Evolutionary conservation across 2,888 invertebrate species (phyloP).

Genomic region (Gandaritis pyraliata): DNA sequence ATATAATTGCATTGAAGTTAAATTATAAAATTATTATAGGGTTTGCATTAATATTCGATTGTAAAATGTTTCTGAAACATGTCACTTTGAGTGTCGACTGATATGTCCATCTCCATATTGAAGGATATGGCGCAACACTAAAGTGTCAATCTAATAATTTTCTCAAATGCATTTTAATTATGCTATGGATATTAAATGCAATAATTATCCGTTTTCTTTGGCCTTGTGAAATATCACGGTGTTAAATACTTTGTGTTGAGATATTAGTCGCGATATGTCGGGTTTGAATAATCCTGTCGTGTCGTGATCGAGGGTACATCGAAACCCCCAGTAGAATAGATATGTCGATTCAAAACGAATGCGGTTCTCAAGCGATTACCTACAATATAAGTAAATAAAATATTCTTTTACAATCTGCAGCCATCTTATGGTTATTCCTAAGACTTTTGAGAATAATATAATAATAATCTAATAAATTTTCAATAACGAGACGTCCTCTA

Average conservation of each 20-base stretch:
- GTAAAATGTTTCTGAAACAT: conserved; percentile 43
- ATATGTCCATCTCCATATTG: conserved; percentile 54
- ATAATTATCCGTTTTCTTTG: conserved; percentile 73
- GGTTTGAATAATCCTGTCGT: conserved; percentile 37
- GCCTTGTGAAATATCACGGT: conserved; percentile 82
- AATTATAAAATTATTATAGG: conserved; percentile 33
- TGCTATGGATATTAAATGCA: conserved; percentile 71
- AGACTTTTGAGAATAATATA: conserved; percentile 75
- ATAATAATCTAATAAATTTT: conserved; percentile 84
- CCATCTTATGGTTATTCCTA: conserved; percentile 83
- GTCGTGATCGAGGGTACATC: conserved; percentile 5
- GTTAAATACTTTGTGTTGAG: conserved; percentile 70
- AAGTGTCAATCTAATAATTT: conserved; percentile 36
- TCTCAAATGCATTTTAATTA: conserved; percentile 32
- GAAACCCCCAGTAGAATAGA: conserved; percentile 66
- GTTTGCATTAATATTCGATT: conserved; percentile 51
- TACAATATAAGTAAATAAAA: conserved; percentile 81
- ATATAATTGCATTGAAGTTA: conserved; percentile 47
- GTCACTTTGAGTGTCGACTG: conserved; percentile 61
- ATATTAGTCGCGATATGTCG: conserved; percentile 78
- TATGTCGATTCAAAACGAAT: conserved; percentile 71
- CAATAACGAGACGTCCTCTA: conserved; percentile 82
- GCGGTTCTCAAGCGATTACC: conserved; percentile 75
- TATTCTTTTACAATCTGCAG: conserved; percentile 80
- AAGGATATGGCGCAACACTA: conserved; percentile 64